phyloP scores from a whole-genome alignment of 2,888 invertebrate genomes.

The Thecocarcelia acutangulata region DNA sequence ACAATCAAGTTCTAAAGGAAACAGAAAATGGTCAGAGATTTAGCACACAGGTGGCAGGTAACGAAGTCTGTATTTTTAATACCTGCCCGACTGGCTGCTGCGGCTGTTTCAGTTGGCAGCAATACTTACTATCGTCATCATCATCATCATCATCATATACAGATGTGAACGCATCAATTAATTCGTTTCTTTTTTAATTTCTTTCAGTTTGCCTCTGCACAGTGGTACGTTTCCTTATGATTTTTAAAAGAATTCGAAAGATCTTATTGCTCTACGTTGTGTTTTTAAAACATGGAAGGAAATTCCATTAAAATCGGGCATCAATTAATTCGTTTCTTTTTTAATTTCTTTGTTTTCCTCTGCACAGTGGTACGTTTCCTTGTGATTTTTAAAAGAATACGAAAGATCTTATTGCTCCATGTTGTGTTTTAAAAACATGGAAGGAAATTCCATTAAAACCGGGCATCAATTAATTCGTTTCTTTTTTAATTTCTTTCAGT shows the following conservation, averaged over 20 bases:
- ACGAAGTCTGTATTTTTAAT: conserved; percentile 45
- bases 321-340: no score
- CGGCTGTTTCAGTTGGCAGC: conserved; percentile 42
- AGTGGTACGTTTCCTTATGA: conserved; percentile 56
- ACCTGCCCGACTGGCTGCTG: background rate
- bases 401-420: no score
- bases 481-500: no score
- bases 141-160: conserved; percentile 20
- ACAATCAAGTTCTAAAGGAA: conserved; percentile 65
- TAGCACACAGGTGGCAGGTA: conserved; percentile 68
- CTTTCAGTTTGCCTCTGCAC: conserved; percentile 43
- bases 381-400: no score
- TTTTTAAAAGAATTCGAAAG: conserved; percentile 24
- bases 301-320: no score
- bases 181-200: conserved; percentile 14
- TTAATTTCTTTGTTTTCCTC: no score
- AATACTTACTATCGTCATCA: conserved; percentile 7
- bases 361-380: no score
- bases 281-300: conserved; percentile 29
- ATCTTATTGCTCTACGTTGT: background rate
- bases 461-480: no score
- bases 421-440: no score
- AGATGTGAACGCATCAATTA: conserved; percentile 68
- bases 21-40: conserved; percentile 66
- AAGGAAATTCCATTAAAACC: no score